These are phyloP conservation scores for Pseudotriccus pelzelni DNA, from an alignment of 2,797 vertebrate species.

Conservation along the genomic window DNA sequence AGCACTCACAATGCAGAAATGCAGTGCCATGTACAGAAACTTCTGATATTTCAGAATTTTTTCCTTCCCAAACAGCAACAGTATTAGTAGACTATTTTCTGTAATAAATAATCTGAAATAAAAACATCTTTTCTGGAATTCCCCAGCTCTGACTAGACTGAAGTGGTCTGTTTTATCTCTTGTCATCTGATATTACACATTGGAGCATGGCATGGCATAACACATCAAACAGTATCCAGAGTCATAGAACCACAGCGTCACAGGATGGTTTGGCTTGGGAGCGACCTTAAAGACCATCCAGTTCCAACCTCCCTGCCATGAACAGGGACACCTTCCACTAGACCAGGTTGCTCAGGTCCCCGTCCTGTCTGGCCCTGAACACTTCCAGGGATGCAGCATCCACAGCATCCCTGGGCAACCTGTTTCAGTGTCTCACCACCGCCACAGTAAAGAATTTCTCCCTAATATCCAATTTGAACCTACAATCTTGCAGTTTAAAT, in stretches of 20 bases:
- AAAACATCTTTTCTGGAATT: not conserved
- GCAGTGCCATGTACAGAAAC: not conserved
- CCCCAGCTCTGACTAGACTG: not conserved
- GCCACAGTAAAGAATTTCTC: not conserved
- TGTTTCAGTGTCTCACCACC: not conserved
- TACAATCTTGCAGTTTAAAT: not conserved
- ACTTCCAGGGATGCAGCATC: not conserved
- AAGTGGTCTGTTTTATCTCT: not conserved
- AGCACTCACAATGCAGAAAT: not conserved
- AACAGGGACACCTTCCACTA: not conserved
- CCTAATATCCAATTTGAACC: not conserved
- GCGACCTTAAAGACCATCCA: not conserved
- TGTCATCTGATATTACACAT: not conserved
- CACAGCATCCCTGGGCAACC: not conserved
- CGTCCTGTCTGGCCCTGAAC: not conserved
- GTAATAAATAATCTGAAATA: not conserved
- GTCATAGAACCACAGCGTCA: not conserved
- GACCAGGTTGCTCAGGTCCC: not conserved
- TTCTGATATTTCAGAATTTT: not conserved
- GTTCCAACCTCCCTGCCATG: fast-evolving
- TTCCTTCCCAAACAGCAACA: not conserved
- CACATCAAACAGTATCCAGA: not conserved
- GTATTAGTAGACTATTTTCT: not conserved
- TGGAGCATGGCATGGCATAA: not conserved
- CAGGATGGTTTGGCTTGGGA: not conserved